Base-by-base conservation (phyloP, 2,888 invertebrate species). In the Baccha elongata region DNA sequence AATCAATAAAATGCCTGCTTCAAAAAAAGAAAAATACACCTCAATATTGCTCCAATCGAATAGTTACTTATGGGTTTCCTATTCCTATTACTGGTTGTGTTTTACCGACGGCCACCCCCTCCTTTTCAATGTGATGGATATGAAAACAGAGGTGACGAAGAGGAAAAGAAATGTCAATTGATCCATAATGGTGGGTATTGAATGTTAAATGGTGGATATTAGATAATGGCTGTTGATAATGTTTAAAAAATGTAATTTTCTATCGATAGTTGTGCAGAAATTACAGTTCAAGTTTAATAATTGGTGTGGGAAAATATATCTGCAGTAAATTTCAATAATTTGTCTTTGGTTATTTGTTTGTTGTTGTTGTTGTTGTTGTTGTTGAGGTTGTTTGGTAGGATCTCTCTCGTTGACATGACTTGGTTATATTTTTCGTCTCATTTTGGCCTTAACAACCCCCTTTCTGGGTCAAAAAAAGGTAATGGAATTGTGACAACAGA, bases 21-120 rank as follows among this genome's bases (percentile, higher is more conserved):
- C 8, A 55, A 37, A 6, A n/a, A n/a, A 58, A 23, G 48, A 62
- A 44, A 72, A 78, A 76, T 72, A 72, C 65, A 83, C 76, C 68
- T 83, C 83, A 78, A 83, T 83, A 83, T 73, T 73, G 72, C 83
- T 65, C 78, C 83, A 83, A 83, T 83, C 83, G 83, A 83, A 83
- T 83, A 78, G 83, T 78, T 83, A 83, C 78, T 83, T 78, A 83
- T 83, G 72, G 83, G 83, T 83, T 83, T 78, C 76, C 83, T 83
- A 78, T 83, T 83, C 73, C 83, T 32, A n/a, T n/a, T n/a, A n/a
- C n/a, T 83, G 83, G 72, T 26, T 68, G 69, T 81, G 78, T 76
- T 71, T 68, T 64, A 65, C 58, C n/a, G n/a, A n/a, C n/a, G n/a
- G n/a, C n/a, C 78, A 68, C 72, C 83, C 83, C 83, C 83, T 83